Evolutionary conservation across 2,888 invertebrate species (phyloP), one percentile per base, ranked within the genome.

Genomic region (Sphaeridia pumilis): DNA sequence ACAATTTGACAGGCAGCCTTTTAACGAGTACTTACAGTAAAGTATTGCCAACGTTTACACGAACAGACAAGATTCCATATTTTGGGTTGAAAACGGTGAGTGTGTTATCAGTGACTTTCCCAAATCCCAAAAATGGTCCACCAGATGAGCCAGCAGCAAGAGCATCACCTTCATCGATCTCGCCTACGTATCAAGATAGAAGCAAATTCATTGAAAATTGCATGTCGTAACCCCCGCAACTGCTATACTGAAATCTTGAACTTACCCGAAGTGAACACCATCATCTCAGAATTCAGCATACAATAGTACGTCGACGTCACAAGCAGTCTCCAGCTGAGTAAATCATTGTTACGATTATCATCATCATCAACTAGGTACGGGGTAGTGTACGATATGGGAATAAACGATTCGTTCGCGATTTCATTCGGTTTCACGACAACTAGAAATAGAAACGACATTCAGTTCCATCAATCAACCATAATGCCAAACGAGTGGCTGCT

Each of bases 311-410:
- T 53, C 2, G 58, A 49, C 10, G 59, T 57, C 5, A 57, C 49
- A 14, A 56, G 45, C 10, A 64, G 28, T 52, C 59, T 62, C 64
- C 64, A 64, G 17, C 54, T 48, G 28, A 58, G 58, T 3, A 61
- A 34, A 28, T 46, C 41, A 31, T 14, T 42, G 2, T 12, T 34
- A 21, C 58, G 54, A 10, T 60, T 56, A 28, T 62, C 59, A 34
- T 57, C 58, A n/a, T 56, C 53, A 24, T 24, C 34, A 5, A 47
- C 31, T 20, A 41, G 38, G n/a, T 42, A 49, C 12, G 52, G 50
- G n/a, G 54, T 44, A 20, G 44, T 58, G 31, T 52, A 54, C 17
- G 58, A 46, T 3, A 64, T 45, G 21, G 54, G 42, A 20, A 58
- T 45, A 41, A 63, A 61, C 1, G 12, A 17, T 35, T 49, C 52